A percentile compares a stretch with the other conserved stretches of the same genome.
Evolutionary conservation across 1,140 invertebrate species (phyloP).

Genomic region (Metopolophium dirhodum): DNA sequence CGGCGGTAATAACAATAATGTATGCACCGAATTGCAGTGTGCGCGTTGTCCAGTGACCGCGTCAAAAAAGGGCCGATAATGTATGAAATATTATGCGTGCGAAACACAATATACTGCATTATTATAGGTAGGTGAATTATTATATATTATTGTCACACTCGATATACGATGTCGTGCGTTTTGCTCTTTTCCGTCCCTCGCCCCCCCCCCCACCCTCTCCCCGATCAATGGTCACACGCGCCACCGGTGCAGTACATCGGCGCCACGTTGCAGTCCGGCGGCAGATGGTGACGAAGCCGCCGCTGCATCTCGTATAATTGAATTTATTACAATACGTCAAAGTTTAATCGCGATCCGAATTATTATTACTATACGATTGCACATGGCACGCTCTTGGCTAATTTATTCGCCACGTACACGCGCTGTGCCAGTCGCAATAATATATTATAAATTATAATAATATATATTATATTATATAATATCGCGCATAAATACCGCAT

Average conservation of each 20-base stretch:
- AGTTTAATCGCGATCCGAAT: not conserved
- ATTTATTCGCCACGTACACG: conserved; percentile 1
- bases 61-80: no score
- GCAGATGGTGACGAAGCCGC: no score
- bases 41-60: no score
- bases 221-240: no score
- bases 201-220: no score
- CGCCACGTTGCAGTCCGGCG: not conserved
- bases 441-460: conserved; percentile 9
- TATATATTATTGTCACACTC: not conserved
- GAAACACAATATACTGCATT: no score
- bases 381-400: not conserved
- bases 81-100: no score
- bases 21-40: no score
- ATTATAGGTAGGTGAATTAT: not conserved
- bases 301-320: not conserved
- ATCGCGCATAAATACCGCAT: not conserved
- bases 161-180: not conserved
- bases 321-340: not conserved
- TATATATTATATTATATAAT: no score
- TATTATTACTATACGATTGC: not conserved
- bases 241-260: not conserved
- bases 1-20: no score
- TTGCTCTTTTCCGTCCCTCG: not conserved
- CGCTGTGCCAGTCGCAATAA: not conserved